Evolutionary conservation across 2,797 vertebrate genomes (phyloP).

Genomic region (Mus minutoides): DNA sequence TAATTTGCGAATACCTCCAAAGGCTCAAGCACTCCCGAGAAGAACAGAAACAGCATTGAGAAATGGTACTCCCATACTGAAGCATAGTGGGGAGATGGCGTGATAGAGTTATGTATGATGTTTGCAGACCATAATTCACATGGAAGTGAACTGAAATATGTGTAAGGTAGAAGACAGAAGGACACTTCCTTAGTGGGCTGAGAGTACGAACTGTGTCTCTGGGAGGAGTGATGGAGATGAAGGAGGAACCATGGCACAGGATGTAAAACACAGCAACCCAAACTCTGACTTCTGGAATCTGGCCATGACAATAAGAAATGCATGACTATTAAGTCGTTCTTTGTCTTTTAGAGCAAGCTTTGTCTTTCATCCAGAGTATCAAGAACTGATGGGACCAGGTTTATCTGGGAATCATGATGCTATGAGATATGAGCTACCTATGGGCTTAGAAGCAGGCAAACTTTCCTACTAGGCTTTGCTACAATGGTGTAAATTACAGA

Average conservation of each 20-base stretch:
- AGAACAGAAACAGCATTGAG: not conserved
- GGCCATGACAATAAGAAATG: not conserved
- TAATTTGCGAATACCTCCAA: not conserved
- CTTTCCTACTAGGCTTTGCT: not conserved
- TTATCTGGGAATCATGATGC: not conserved
- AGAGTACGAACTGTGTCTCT: not conserved
- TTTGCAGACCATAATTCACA: not conserved
- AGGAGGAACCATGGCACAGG: not conserved
- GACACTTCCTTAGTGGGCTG: not conserved
- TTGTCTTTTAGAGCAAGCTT: not conserved
- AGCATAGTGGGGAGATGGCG: not conserved
- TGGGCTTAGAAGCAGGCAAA: not conserved
- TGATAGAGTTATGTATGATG: constrained; percentile 6
- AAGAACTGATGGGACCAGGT: not conserved
- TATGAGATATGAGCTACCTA: not conserved
- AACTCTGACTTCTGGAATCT: not conserved
- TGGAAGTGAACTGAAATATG: not conserved
- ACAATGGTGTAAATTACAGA: not conserved
- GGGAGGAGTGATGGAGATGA: constrained; percentile 16
- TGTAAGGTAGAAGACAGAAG: constrained; percentile 19
- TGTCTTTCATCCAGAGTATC: not conserved
- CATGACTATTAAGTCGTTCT: not conserved
- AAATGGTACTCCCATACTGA: constrained; percentile 35
- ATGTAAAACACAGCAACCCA: not conserved
- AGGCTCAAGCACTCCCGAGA: not conserved